These are phyloP conservation scores for Dufourea novaeangliae DNA, from an alignment of 1,140 invertebrate genomes.

Conservation along the genomic window DNA sequence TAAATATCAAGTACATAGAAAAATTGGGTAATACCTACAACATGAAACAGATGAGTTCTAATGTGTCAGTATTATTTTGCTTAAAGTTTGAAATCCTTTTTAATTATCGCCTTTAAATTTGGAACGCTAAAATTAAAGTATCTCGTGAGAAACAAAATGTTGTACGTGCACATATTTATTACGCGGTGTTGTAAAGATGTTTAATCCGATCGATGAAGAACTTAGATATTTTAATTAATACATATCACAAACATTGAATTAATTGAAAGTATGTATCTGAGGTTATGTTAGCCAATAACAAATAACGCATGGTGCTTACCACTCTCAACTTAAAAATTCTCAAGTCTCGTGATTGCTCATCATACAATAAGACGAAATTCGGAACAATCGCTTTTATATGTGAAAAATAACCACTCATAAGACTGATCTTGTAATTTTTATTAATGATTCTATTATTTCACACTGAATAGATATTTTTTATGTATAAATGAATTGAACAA, in stretches of 20 bases:
- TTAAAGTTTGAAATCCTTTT: not conserved
- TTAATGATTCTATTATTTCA: not conserved
- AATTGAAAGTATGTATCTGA: not conserved
- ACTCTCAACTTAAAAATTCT: not conserved
- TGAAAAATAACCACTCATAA: not conserved
- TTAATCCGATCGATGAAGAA: not conserved
- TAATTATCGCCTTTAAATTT: not conserved
- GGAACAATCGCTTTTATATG: not conserved
- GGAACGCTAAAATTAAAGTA: not conserved
- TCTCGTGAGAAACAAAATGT: not conserved
- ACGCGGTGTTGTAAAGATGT: not conserved
- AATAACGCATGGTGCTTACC: constrained; percentile 17
- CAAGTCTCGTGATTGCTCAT: not conserved
- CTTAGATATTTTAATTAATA: not conserved
- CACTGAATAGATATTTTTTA: not conserved
- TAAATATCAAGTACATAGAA: not conserved
- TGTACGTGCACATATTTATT: not conserved
- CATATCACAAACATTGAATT: not conserved
- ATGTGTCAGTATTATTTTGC: not conserved
- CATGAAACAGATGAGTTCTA: not conserved
- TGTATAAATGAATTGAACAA: not conserved
- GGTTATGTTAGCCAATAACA: constrained; percentile 30
- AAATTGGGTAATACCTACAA: not conserved
- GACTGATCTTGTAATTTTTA: not conserved
- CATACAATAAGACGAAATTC: not conserved